Percentiles rank a stretch among this genome's conserved stretches.
Evolutionary conservation across 2,797 vertebrate genomes (phyloP).

Genomic region (Gymnodraco acuticeps): DNA sequence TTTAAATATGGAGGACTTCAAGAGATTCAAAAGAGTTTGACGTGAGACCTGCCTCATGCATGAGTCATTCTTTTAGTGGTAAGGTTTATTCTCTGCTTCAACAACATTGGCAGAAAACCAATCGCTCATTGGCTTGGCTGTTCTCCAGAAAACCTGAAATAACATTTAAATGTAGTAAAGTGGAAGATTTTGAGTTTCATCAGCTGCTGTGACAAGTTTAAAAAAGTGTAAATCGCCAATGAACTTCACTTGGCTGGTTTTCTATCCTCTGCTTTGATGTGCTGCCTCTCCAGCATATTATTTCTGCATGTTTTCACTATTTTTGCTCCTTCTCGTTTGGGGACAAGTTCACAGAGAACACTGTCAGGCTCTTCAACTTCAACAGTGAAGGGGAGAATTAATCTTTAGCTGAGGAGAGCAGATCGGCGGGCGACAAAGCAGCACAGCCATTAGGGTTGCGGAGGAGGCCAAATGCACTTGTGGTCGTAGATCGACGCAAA

Average conservation of each 20-base stretch:
- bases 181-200: constrained; percentile 26
- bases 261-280: constrained; percentile 37
- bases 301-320: constrained; percentile 40
- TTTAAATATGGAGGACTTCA: no score
- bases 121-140: neutral
- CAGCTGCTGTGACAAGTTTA: constrained; percentile 18
- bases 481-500: constrained; percentile 75
- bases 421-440: constrained; percentile 72
- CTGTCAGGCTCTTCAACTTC: constrained; percentile 57
- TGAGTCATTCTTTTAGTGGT: constrained; percentile 6
- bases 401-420: constrained; percentile 65
- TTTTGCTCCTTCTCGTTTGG: constrained; percentile 44
- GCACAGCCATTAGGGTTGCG: constrained; percentile 71
- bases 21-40: no score
- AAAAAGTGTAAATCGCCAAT: constrained; percentile 12
- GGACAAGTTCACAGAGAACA: constrained; percentile 43
- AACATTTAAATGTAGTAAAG: constrained; percentile 7
- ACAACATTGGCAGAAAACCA: constrained; percentile 2
- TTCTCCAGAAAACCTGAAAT: constrained; percentile 20
- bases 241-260: constrained; percentile 23
- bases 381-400: constrained; percentile 54
- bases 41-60: neutral
- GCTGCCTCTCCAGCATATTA: constrained; percentile 37
- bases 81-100: constrained; percentile 10
- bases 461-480: constrained; percentile 70